Evolutionary conservation across 2,797 vertebrate genomes (phyloP).

Genomic region (Tauraco hartlaubi): DNA sequence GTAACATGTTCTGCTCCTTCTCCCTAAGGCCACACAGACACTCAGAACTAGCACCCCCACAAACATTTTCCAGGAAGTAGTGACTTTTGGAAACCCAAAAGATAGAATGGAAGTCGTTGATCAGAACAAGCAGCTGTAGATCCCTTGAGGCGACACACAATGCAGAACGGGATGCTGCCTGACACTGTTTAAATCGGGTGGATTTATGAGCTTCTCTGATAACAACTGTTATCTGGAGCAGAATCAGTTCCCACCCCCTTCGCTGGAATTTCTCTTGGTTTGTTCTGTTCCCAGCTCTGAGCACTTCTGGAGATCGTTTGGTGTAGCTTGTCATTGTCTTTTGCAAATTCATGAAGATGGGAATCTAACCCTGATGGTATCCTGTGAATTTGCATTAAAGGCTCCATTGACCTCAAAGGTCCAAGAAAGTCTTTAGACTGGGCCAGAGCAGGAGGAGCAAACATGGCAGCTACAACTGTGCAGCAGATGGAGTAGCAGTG

Average conservation of each 20-base stretch:
- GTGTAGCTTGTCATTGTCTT: neutral
- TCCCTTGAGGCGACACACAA: conserved; percentile 13
- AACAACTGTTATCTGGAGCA: conserved; percentile 57
- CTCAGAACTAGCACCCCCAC: neutral
- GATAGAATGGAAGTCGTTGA: conserved; percentile 10
- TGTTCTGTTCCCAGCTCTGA: conserved; percentile 45
- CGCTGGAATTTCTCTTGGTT: conserved; percentile 50
- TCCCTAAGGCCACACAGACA: neutral
- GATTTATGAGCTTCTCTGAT: conserved; percentile 71
- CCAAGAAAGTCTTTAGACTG: neutral
- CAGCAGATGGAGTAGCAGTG: neutral
- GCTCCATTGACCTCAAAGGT: neutral
- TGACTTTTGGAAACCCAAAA: conserved; percentile 28
- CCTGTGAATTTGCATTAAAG: neutral
- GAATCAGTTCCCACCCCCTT: conserved; percentile 18
- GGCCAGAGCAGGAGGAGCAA: neutral
- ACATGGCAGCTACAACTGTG: rapidly evolving
- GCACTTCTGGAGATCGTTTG: neutral
- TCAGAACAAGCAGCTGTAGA: conserved; percentile 29
- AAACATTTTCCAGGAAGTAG: neutral
- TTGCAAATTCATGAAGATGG: neutral
- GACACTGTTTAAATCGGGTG: conserved; percentile 66
- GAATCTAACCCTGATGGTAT: neutral
- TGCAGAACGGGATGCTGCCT: conserved; percentile 46
- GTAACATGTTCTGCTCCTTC: neutral